Evolutionary conservation across 2,888 invertebrate genomes (phyloP), one percentile per base, ranked within the genome.

Genomic region (Drosophila nr. perissopoda): DNA sequence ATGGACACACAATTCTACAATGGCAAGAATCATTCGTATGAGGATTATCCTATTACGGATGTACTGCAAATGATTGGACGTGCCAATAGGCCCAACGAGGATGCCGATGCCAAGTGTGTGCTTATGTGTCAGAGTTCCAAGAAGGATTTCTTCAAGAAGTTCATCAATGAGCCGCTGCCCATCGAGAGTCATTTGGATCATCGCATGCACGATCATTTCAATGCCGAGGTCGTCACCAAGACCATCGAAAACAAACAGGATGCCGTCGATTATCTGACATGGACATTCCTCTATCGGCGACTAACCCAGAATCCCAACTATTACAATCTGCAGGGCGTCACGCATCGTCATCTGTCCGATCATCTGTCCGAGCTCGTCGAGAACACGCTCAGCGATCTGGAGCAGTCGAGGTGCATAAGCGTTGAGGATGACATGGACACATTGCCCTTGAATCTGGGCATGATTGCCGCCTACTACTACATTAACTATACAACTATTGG

Each of bases 241-340:
- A 99, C 99, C 0, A 98, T 99, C 85, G 99, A 99, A 94, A 99
- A 99, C 94, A 99, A 99, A 91, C 99, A 99, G 92, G 99, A 99
- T 91, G 99, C 99, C 0, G 99, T 99, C 0, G 99, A 99, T 94
- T 99, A 99, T 91, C 94, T 99, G 27, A 99, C 99, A 0, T 99
- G 99, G 99, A 99, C 99, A 0, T 98, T 99, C 94, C 94, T 99
- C 16, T 99, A 99, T 92, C 94, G 99, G 4, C 94, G 99, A 56
- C 95, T 99, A 88, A 99, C 99, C 2, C 99, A 99, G 94, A 99
- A 99, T 94, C 99, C 99, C 0, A 99, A 99, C 93, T 99, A 99
- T 92, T 99, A 99, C 93, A 99, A 99, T 92, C 94, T 99, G 54
- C 99, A 99, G 93, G 98, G 99, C 1, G 97, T 99, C 2, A 97